Evolutionary conservation across 2,888 invertebrate species (phyloP), one percentile per base, ranked within the genome.

Genomic region (Balanococcus diminutus): DNA sequence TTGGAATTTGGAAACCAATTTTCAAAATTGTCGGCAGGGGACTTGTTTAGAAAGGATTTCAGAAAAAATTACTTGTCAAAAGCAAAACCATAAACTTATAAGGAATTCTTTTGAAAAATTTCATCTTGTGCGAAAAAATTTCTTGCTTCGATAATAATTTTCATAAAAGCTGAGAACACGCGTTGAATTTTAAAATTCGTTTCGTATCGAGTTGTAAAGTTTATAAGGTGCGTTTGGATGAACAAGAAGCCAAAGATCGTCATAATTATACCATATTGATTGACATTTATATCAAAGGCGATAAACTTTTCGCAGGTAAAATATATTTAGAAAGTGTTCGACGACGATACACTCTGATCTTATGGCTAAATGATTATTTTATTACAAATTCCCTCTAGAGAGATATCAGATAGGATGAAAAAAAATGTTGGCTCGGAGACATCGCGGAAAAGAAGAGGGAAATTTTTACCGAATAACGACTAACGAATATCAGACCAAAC

Each of bases 281-380:
- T 72, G 72, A 72, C 31, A 31, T 28, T 72, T 72, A 72, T 31
- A 72, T 72, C 31, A 72, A 72, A 72, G 22, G 56, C 72, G 72
- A 72, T 72, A 31, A 72, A 72, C 72, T 72, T 72, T 72, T 31
- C 31, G 28, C 31, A 31, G 72, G 28, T 56, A 5, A 31, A 79
- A 28, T 19, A 79, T 14, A 14, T 32, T 16, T 19, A 14, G 16
- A 19, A 79, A n/a, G 22, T 8, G 8, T 79, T n/a, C n/a, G n/a
- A 36, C 36, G 19, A 56, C 56, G 22, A 56, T 56, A 56, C 75
- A 16, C 25, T 79, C 19, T 32, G 36, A 32, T 19, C 75, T 79
- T 36, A 36, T 79, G 28, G 36, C 36, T 31, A 79, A 79, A 79
- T 79, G 36, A 79, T 32, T 79, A 79, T 79, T 36, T 79, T 79